Evolutionary conservation across 2,113 vertebrate genomes (phyloP), one percentile per base, ranked within the genome.

Genomic region (Aptenodytes forsteri): DNA sequence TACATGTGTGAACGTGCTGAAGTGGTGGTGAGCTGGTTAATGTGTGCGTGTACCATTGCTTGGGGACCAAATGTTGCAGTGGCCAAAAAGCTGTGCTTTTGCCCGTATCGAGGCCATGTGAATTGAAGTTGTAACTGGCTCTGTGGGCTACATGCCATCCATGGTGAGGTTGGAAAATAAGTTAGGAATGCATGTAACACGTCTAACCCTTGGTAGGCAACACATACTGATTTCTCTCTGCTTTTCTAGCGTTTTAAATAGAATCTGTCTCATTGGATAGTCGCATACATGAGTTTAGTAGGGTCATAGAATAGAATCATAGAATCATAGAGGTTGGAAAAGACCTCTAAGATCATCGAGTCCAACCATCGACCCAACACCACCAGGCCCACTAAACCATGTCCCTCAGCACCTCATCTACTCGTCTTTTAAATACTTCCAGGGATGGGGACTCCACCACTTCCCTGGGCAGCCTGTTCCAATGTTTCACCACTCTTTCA

Each of bases 51-150:
- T 16, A 8, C 47, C 25, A 2, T 16, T 16, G 7, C 20, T 55
- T 55, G 65, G 58, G 42, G 36, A 50, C 6, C 25, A 16, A 20
- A 36, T 5, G 23, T 46, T 50, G 23, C 46, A 11, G 21, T n/a
- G 42, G 17, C 52, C 81, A 27, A 16, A 52, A 72, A 26, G 15
- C 44, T 18, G 22, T 55, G 27, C 13, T 61, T 78, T 44, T 44
- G 18, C 7, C 14, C 0, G 0, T 59, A 8, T 30, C 0, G 1
- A 26, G 46, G 32, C 0, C 3, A 50, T 11, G n/a, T n/a, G 58
- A 47, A 34, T 26, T 22, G 73, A 49, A 40, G 25, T 10, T 46
- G 16, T 55, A 54, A 32, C 17, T 54, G 58, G 4, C 27, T 50
- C 27, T 50, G 20, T 40, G 47, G 32, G 20, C 42, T 34, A 2